phyloP scores from a whole-genome alignment of 2,797 vertebrate species.

The Hydrophis major region DNA sequence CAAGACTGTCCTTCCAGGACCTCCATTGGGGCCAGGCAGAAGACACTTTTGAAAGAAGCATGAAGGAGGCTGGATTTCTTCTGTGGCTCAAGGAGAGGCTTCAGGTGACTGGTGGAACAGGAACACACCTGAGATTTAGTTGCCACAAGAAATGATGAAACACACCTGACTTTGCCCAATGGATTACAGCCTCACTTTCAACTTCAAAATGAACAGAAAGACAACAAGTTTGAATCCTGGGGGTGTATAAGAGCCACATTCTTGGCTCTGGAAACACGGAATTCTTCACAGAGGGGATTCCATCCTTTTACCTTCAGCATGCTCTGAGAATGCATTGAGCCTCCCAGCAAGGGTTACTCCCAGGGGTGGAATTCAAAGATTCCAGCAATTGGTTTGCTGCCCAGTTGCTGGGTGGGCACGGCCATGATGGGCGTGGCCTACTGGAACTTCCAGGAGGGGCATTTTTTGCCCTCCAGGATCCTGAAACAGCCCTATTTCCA shows the following conservation, averaged over 20 bases:
- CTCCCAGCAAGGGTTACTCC: background rate
- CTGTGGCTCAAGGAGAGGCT: constrained; percentile 4
- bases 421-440: too few species aligned
- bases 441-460: too few species aligned
- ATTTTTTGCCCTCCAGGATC: too few species aligned
- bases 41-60: background rate
- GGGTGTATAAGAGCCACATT: background rate
- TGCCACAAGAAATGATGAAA: background rate
- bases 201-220: background rate
- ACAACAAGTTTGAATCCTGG: background rate
- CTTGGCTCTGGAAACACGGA: background rate
- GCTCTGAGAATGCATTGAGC: background rate
- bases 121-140: background rate
- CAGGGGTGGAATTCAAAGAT: too few species aligned
- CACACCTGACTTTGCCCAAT: background rate
- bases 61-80: constrained; percentile 8
- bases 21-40: background rate
- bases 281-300: background rate
- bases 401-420: too few species aligned
- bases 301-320: background rate
- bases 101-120: constrained; percentile 9
- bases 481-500: too few species aligned
- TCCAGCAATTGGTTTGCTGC: too few species aligned
- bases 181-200: background rate
- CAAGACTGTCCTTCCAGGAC: background rate